These are phyloP conservation scores for Geopemphigus sp. DNA, from an alignment of 1,140 invertebrate species.

Conservation along the genomic window DNA sequence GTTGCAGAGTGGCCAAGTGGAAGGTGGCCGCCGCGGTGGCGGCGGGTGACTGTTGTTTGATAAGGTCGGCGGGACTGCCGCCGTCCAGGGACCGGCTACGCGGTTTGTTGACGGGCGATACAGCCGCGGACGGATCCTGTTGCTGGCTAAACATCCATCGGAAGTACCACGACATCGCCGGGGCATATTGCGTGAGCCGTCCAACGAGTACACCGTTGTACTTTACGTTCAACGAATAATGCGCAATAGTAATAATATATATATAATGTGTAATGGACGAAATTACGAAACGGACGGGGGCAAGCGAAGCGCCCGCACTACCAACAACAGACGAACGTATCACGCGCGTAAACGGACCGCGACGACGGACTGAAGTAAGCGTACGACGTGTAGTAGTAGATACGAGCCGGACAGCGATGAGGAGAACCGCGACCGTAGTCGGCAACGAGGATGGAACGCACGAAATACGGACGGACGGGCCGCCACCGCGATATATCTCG, in stretches of 20 bases:
- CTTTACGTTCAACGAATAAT: neutral
- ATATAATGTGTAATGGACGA: neutral
- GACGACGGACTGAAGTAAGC: neutral
- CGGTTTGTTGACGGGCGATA: constrained; percentile 59
- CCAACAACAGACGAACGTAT: too few relatives aligned
- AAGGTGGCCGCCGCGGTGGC: constrained; percentile 5
- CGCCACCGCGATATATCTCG: neutral
- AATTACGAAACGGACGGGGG: neutral
- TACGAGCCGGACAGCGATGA: neutral
- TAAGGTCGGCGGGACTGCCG: constrained; percentile 3
- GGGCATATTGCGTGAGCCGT: constrained; percentile 37
- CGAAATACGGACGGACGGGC: neutral
- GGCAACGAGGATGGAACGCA: neutral
- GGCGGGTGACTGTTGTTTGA: neutral
- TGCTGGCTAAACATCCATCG: constrained; percentile 61
- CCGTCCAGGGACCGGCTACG: constrained; percentile 72
- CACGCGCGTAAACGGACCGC: neutral
- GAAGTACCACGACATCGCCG: constrained; percentile 68
- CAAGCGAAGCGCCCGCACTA: neutral
- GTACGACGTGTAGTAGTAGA: neutral
- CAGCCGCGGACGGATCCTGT: constrained; percentile 57
- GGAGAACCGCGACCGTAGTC: neutral
- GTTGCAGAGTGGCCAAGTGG: constrained; percentile 38
- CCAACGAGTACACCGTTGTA: neutral
- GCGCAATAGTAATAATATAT: too few relatives aligned